phyloP scores from a whole-genome alignment of 2,113 vertebrate species.

The Perca schrenkii region DNA sequence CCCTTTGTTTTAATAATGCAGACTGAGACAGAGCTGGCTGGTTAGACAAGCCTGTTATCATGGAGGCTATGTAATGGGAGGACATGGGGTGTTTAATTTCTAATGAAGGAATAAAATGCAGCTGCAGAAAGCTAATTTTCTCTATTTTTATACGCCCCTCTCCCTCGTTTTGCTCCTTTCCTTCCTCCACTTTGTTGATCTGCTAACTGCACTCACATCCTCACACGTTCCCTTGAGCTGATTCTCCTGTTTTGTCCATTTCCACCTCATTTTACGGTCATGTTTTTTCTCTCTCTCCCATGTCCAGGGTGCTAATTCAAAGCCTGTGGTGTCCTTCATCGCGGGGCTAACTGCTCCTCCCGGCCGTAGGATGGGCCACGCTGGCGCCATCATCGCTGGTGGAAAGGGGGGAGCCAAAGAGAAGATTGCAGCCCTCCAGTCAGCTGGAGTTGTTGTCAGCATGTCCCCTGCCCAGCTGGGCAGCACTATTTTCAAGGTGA shows the following conservation, averaged over 20 bases:
- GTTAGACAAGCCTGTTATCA: constrained; percentile 71
- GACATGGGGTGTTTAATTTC: constrained; percentile 61
- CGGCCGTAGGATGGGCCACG: constrained; percentile 96
- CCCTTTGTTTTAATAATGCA: constrained; percentile 81
- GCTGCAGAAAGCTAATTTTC: constrained; percentile 55
- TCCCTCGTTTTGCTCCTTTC: constrained; percentile 14
- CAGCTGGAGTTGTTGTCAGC: constrained; percentile 93
- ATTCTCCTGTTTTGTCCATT: constrained; percentile 7
- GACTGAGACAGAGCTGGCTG: constrained; percentile 68
- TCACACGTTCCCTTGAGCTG: constrained; percentile 10
- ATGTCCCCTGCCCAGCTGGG: constrained; percentile 99
- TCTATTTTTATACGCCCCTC: constrained; percentile 11
- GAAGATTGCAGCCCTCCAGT: constrained; percentile 97
- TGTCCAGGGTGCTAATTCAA: constrained; percentile 90
- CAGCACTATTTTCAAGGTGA: constrained; percentile 96
- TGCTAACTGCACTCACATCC: constrained; percentile 4
- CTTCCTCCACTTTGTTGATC: constrained; percentile 11
- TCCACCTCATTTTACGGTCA: background rate
- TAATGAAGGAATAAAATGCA: constrained; percentile 74
- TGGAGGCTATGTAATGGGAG: constrained; percentile 61
- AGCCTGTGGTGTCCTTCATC: constrained; percentile 98
- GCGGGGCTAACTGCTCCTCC: constrained; percentile 97
- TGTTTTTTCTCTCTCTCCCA: constrained; percentile 12
- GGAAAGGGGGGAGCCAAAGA: constrained; percentile 98
- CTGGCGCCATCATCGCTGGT: constrained; percentile 97